These are phyloP conservation scores for Dioctria rufipes DNA, from an alignment of 2,888 invertebrate species.

Conservation along the genomic window DNA sequence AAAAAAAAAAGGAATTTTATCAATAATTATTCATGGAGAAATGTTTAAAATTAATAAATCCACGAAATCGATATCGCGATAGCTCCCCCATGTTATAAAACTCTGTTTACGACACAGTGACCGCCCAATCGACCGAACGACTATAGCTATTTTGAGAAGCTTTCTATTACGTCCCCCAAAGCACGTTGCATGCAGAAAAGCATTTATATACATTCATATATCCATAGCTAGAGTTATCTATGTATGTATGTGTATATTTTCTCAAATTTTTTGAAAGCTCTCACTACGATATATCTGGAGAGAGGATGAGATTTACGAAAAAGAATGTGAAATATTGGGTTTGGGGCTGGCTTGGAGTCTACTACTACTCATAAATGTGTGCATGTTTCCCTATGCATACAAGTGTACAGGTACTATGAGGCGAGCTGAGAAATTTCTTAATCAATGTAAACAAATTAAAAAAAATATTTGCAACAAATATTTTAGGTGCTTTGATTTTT, in stretches of 20 bases:
- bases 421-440: conserved; percentile 35
- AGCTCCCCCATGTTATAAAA: not conserved
- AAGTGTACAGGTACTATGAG: not conserved
- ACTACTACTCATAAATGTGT: not conserved
- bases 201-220: not conserved
- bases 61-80: conserved; percentile 3
- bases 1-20: not conserved
- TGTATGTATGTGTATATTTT: not conserved
- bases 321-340: not conserved
- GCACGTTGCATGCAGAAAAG: too few species aligned
- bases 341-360: not conserved
- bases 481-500: conserved; percentile 42
- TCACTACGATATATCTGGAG: not conserved
- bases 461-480: not conserved
- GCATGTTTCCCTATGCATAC: too few species aligned
- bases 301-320: not conserved
- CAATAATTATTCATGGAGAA: not conserved
- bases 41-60: conserved; percentile 8
- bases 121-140: too few species aligned
- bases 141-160: not conserved
- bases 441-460: conserved; percentile 30
- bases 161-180: conserved; percentile 4
- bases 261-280: conserved; percentile 11
- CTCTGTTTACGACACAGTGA: too few species aligned
- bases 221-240: not conserved